These are phyloP conservation scores for Erethizon dorsatum DNA, from an alignment of 2,797 vertebrate species.

Conservation along the genomic window DNA sequence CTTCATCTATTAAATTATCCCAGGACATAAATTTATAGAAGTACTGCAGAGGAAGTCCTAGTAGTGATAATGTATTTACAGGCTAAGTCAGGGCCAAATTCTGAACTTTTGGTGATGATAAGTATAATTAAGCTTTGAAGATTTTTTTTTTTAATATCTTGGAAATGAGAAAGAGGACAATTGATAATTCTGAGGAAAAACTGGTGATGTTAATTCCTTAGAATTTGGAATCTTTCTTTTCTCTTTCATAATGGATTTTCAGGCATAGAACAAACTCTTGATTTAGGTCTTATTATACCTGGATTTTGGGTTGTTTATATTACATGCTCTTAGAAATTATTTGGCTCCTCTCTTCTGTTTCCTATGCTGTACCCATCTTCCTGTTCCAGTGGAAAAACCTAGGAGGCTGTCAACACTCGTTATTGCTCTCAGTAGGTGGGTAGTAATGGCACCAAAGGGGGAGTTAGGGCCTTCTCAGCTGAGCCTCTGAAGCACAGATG, in stretches of 20 bases:
- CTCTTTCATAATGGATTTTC: constrained; percentile 23
- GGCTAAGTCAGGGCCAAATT: background rate
- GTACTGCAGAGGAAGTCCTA: background rate
- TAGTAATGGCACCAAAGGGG: background rate
- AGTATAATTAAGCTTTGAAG: constrained; percentile 4
- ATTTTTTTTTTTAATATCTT: background rate
- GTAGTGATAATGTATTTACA: background rate
- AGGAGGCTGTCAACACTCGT: background rate
- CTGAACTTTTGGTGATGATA: background rate
- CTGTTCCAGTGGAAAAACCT: background rate
- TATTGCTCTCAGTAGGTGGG: background rate
- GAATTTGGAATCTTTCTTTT: background rate
- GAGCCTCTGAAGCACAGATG: background rate
- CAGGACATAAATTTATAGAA: background rate
- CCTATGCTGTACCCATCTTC: background rate
- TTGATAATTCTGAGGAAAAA: background rate
- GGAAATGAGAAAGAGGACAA: background rate
- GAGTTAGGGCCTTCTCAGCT: background rate
- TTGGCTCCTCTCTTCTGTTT: constrained; percentile 20
- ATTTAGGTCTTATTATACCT: constrained; percentile 30
- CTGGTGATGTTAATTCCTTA: background rate
- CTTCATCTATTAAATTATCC: background rate
- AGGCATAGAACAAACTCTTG: background rate
- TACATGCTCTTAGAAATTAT: constrained; percentile 16
- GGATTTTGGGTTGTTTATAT: constrained; percentile 42